Conservation (phyloP, 2,888 invertebrate genomes). For the Nasonia oneida region DNA sequence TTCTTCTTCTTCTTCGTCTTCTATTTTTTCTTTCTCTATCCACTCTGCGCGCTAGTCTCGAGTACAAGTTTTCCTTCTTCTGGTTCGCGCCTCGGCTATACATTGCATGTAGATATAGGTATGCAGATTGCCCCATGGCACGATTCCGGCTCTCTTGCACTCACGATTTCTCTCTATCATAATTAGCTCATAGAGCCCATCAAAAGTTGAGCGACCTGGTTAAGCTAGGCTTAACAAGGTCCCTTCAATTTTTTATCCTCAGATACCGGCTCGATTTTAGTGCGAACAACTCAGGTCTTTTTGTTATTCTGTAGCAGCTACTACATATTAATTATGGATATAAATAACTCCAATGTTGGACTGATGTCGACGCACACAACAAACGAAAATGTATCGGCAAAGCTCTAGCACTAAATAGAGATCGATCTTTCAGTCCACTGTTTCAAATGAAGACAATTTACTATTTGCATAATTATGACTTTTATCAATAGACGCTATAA, state of each 20-base stretch:
- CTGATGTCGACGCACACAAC: too few species aligned
- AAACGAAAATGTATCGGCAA: too few species aligned
- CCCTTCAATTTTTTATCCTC: not conserved
- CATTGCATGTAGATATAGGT: not conserved
- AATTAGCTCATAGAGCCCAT: slow-evolving; percentile 74
- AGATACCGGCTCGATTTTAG: not conserved
- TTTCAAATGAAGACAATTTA: too few species aligned
- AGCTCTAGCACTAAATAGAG: too few species aligned
- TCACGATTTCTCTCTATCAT: slow-evolving; percentile 63
- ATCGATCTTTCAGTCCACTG: too few species aligned
- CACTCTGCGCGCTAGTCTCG: not conserved
- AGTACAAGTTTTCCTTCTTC: slow-evolving; percentile 12
- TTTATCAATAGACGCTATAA: too few species aligned
- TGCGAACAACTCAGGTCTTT: too few species aligned
- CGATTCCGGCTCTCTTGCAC: not conserved
- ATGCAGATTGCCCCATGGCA: not conserved
- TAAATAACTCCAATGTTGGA: too few species aligned
- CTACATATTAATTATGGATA: too few species aligned
- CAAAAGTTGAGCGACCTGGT: slow-evolving; percentile 72
- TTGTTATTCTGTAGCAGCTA: too few species aligned
- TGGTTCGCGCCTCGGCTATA: not conserved
- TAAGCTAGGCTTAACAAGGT: slow-evolving; percentile 55
- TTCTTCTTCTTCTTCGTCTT: not conserved
- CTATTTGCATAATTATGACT: too few species aligned
- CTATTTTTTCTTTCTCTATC: not conserved